phyloP scores from a whole-genome alignment of 2,113 vertebrate genomes.

The Mormyrus lacerda region DNA sequence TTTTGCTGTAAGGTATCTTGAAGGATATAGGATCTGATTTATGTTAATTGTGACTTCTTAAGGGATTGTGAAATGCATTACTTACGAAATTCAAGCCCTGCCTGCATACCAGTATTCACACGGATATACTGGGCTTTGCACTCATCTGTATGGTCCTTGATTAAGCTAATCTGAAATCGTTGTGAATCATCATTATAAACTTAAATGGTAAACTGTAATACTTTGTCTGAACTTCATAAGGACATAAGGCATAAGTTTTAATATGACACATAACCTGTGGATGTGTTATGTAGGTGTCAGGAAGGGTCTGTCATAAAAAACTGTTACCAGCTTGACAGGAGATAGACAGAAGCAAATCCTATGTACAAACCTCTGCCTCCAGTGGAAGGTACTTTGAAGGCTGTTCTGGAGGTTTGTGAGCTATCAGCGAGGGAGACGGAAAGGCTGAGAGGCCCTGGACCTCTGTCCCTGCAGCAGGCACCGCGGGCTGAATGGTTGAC shows the following conservation, averaged over 20 bases:
- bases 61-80: neutral
- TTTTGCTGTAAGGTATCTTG: neutral
- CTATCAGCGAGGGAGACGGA: neutral
- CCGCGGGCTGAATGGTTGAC: neutral
- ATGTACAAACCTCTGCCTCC: conserved; percentile 21
- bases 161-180: neutral
- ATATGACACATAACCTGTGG: neutral
- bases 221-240: neutral
- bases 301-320: neutral
- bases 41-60: neutral
- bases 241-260: neutral
- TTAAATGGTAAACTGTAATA: neutral
- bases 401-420: conserved; percentile 56
- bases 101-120: neutral
- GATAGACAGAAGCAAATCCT: neutral
- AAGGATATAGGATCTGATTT: neutral
- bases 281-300: neutral
- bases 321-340: neutral
- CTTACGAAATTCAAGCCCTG: neutral
- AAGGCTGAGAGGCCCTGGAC: neutral
- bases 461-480: neutral
- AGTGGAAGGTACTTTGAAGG: conserved; percentile 67
- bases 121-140: neutral
- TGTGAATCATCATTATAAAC: neutral
- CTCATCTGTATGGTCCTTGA: neutral